Evolutionary conservation across 1,140 invertebrate genomes (phyloP).

Genomic region (Orchestia grillus): DNA sequence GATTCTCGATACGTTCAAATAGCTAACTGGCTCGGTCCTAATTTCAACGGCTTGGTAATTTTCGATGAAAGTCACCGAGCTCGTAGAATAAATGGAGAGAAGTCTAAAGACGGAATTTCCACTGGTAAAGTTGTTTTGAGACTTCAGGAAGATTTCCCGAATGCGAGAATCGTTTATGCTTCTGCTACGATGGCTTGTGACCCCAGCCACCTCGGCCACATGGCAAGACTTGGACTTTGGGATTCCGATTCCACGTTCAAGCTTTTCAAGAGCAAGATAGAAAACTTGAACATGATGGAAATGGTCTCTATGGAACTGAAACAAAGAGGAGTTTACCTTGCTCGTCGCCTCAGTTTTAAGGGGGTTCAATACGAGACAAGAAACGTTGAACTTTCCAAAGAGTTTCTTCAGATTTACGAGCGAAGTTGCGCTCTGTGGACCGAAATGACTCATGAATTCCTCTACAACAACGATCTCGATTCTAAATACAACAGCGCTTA

Average conservation of each 20-base stretch:
- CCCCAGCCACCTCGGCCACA: slow-evolving; percentile 1
- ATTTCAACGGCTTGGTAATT: background rate
- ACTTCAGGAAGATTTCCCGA: slow-evolving; percentile 12
- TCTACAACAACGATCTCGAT: background rate
- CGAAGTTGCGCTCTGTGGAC: background rate
- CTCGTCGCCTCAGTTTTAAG: background rate
- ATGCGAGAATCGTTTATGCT: slow-evolving; percentile 19
- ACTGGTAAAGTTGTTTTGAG: background rate
- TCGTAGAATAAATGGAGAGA: background rate
- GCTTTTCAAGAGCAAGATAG: background rate
- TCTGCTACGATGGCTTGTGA: slow-evolving; percentile 29
- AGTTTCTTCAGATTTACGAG: background rate
- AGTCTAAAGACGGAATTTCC: background rate
- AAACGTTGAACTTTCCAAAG: background rate
- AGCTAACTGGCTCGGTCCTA: background rate
- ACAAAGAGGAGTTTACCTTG: slow-evolving; percentile 7
- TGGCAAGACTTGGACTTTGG: slow-evolving; percentile 6
- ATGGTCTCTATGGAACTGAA: slow-evolving; percentile 34
- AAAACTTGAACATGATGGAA: slow-evolving; percentile 42
- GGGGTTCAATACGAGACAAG: background rate
- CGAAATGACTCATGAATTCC: background rate
- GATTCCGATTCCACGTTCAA: background rate
- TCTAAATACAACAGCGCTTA: slow-evolving; percentile 75
- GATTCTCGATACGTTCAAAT: background rate
- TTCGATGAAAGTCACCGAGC: slow-evolving; percentile 18